Conservation (phyloP, 2,888 invertebrate genomes). For the Xestobium rufovillosum region DNA sequence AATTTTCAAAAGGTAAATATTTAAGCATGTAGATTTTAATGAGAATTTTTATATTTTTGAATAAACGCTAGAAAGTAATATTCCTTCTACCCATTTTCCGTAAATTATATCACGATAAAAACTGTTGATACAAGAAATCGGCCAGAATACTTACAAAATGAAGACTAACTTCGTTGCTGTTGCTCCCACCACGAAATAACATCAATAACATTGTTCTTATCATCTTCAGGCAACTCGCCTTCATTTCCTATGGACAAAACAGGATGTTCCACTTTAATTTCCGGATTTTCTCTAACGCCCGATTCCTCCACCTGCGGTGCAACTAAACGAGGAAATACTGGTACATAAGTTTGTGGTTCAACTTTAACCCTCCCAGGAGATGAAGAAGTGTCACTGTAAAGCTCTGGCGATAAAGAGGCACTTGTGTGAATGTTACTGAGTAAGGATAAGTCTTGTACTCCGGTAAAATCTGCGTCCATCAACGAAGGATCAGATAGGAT, state of each 20-base stretch:
- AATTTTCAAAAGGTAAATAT: too few relatives aligned
- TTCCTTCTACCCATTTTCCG: too few relatives aligned
- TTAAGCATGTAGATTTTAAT: too few relatives aligned
- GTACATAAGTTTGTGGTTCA: slow-evolving; percentile 29
- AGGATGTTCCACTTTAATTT: slow-evolving; percentile 28
- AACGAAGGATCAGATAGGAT: slow-evolving; percentile 43
- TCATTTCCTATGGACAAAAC: slow-evolving; percentile 40
- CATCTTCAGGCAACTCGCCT: slow-evolving; percentile 32
- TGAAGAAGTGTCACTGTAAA: slow-evolving; percentile 41
- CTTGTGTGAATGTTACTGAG: slow-evolving; percentile 38
- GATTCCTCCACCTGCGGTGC: not conserved
- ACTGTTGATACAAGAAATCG: too few relatives aligned
- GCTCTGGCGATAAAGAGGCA: slow-evolving; percentile 37
- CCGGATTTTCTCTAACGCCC: slow-evolving; percentile 14
- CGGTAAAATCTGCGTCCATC: slow-evolving; percentile 47
- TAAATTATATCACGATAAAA: too few relatives aligned
- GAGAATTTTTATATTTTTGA: too few relatives aligned
- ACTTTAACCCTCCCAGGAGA: slow-evolving; percentile 36
- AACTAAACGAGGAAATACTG: slow-evolving; percentile 26
- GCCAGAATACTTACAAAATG: too few relatives aligned
- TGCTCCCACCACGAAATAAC: slow-evolving; percentile 51
- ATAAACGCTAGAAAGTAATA: too few relatives aligned
- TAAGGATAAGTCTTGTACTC: slow-evolving; percentile 48
- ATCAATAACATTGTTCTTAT: slow-evolving; percentile 48
- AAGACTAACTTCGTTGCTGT: slow-evolving; percentile 23